Conservation (phyloP, 2,113 vertebrate genomes). For the Anarrhichthys ocellatus region DNA sequence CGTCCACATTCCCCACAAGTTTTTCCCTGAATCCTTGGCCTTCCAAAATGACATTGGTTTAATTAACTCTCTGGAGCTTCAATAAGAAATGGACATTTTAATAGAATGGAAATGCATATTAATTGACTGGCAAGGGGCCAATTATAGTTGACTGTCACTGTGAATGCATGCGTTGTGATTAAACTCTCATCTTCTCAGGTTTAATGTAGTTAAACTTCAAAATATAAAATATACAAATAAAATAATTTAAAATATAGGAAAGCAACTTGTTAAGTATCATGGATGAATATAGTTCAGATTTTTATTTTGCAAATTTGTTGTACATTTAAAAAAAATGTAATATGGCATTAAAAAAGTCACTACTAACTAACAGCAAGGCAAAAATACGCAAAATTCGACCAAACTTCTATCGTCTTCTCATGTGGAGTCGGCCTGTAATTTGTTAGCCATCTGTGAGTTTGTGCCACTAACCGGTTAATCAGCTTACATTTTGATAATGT, state of each 20-base stretch:
- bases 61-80: slow-evolving; percentile 75
- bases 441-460: neutral
- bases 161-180: slow-evolving; percentile 14
- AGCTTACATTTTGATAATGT: neutral
- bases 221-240: neutral
- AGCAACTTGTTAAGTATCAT: neutral
- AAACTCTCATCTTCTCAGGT: slow-evolving; percentile 11
- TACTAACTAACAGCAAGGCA: too few relatives aligned
- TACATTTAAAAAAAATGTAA: neutral
- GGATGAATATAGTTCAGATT: neutral
- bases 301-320: neutral
- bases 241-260: neutral
- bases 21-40: slow-evolving; percentile 37
- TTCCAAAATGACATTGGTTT: slow-evolving; percentile 69
- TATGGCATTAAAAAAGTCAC: neutral
- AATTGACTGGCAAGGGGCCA: slow-evolving; percentile 69
- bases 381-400: too few relatives aligned
- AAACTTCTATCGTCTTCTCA: neutral
- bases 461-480: neutral
- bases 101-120: slow-evolving; percentile 71
- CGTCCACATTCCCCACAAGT: slow-evolving; percentile 29
- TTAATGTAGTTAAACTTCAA: neutral
- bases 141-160: slow-evolving; percentile 56
- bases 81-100: slow-evolving; percentile 67
- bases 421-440: neutral